A percentile compares a stretch with the other conserved stretches of the same genome.
Conservation (phyloP, 2,888 invertebrate species). For the Melinaea menophilus region DNA sequence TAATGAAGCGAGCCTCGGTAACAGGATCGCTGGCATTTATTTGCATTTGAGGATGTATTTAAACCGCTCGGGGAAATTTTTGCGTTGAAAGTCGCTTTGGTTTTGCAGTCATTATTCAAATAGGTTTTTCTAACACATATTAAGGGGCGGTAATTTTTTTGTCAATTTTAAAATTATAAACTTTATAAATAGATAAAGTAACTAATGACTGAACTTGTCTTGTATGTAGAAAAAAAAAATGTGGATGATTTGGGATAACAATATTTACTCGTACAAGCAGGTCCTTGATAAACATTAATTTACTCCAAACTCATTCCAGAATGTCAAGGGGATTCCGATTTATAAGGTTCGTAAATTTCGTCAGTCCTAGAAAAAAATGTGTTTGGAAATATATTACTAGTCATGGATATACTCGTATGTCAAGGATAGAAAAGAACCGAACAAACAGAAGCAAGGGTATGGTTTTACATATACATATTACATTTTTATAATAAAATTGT, state of each 20-base stretch:
- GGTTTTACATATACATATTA: too few species aligned
- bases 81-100: slow-evolving; percentile 34
- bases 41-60: slow-evolving; percentile 38
- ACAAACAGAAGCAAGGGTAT: too few species aligned
- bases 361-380: background rate
- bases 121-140: slow-evolving; percentile 19
- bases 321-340: background rate
- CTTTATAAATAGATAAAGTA: too few species aligned
- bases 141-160: slow-evolving; percentile 8
- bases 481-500: too few species aligned
- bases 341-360: background rate
- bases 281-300: background rate
- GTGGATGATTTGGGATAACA: too few species aligned
- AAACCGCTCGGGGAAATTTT: slow-evolving; percentile 32
- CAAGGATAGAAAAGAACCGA: too few species aligned
- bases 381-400: too few species aligned
- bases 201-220: too few species aligned
- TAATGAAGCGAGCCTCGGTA: slow-evolving; percentile 33
- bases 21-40: slow-evolving; percentile 37
- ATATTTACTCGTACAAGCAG: too few species aligned
- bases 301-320: background rate
- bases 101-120: slow-evolving; percentile 33
- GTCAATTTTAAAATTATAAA: too few species aligned
- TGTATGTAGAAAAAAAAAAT: too few species aligned
- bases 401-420: too few species aligned